A percentile compares a stretch with the other conserved stretches of the same genome.
Evolutionary conservation across 2,113 vertebrate genomes (phyloP).

Genomic region (Hydrolagus affinis): DNA sequence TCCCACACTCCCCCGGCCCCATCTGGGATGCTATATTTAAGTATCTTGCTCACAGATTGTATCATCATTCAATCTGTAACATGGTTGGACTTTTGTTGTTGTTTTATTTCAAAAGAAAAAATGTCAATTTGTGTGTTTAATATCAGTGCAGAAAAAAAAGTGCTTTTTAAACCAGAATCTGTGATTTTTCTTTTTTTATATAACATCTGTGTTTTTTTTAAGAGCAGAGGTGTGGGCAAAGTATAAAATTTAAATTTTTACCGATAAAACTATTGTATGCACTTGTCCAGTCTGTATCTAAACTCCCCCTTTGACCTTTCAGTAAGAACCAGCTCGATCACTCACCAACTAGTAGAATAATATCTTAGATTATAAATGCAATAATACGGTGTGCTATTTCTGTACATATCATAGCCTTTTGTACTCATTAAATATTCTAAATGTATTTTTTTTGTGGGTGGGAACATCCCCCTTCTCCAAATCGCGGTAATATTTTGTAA

Average conservation of each 20-base stretch:
- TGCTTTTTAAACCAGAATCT: too few species aligned
- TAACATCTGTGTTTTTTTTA: too few species aligned
- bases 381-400: constrained; percentile 5
- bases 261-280: not conserved
- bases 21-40: too few species aligned
- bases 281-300: not conserved
- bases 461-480: not conserved
- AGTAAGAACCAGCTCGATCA: not conserved
- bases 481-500: constrained; percentile 10
- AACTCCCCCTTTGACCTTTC: not conserved
- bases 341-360: not conserved
- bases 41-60: too few species aligned
- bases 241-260: not conserved
- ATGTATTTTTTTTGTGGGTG: constrained; percentile 20
- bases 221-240: not conserved
- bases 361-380: constrained; percentile 14
- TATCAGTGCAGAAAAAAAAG: too few species aligned
- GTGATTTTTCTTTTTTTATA: too few species aligned
- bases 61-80: too few species aligned
- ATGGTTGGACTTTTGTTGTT: too few species aligned
- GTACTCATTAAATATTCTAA: constrained; percentile 18
- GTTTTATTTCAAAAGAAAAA: too few species aligned
- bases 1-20: too few species aligned
- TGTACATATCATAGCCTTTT: constrained; percentile 16
- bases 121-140: too few species aligned